A percentile compares a stretch with the other conserved stretches of the same genome.
Evolutionary conservation across 1,140 invertebrate species (phyloP).

Genomic region (Leptinotarsa defecta): DNA sequence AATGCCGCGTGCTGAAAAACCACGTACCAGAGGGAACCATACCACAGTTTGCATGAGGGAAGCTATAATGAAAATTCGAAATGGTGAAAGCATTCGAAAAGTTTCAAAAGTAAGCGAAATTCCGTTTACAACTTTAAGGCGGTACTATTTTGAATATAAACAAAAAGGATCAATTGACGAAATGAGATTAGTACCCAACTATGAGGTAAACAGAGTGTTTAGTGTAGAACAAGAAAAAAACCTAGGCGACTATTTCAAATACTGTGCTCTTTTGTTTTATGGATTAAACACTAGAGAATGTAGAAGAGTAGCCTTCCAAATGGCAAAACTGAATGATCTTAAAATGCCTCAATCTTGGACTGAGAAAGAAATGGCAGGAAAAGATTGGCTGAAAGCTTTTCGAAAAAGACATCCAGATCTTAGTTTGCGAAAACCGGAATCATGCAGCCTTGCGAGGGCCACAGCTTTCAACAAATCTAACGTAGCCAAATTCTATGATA

Average conservation of each 20-base stretch:
- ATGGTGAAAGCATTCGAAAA: too few species aligned
- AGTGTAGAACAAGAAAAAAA: background rate
- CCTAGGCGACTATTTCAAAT: background rate
- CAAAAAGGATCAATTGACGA: too few species aligned
- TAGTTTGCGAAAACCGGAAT: constrained; percentile 2
- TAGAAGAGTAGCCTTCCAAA: background rate
- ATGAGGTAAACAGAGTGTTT: background rate
- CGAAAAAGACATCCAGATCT: constrained; percentile 10
- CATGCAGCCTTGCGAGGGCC: constrained; percentile 14
- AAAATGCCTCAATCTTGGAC: background rate
- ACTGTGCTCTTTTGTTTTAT: background rate
- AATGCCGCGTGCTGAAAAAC: too few species aligned
- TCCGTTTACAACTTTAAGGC: too few species aligned
- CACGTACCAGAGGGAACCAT: too few species aligned
- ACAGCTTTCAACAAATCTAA: constrained; percentile 23
- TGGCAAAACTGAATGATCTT: background rate
- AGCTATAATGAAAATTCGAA: too few species aligned
- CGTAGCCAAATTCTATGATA: constrained; percentile 31
- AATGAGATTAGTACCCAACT: too few species aligned
- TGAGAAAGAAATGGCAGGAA: background rate
- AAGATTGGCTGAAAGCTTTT: background rate
- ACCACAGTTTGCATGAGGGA: too few species aligned
- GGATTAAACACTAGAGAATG: background rate
- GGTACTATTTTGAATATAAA: too few species aligned
- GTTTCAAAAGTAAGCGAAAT: too few species aligned